Percentiles rank a stretch among this genome's conserved stretches.
Evolutionary conservation across 2,113 vertebrate genomes (phyloP).

Genomic region (Ptyas mucosa): DNA sequence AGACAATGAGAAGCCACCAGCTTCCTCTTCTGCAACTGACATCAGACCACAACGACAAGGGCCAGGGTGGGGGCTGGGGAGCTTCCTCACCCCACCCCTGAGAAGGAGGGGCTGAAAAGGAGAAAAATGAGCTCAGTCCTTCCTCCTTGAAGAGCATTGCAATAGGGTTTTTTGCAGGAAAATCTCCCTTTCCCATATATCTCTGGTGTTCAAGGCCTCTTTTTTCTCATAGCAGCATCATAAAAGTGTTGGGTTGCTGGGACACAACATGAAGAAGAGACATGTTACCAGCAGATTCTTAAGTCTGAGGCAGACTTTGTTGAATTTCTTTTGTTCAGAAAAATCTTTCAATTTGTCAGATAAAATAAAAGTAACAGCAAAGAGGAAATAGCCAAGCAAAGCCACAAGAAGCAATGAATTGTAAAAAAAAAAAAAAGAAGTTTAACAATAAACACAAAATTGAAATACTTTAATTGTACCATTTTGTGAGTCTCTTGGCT

Average conservation of each 20-base stretch:
- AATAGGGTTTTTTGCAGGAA: neutral
- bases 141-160: neutral
- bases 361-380: neutral
- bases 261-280: neutral
- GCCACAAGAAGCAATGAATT: neutral
- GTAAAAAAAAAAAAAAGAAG: neutral
- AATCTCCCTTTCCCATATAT: neutral
- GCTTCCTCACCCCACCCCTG: neutral
- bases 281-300: neutral
- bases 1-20: slow-evolving; percentile 27
- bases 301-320: neutral
- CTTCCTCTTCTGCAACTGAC: slow-evolving; percentile 66
- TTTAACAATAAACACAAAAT: neutral
- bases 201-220: neutral
- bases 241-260: neutral
- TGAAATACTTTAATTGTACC: neutral
- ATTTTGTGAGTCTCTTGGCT: neutral
- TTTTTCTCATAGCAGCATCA: neutral
- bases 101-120: slow-evolving; percentile 5
- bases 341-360: neutral
- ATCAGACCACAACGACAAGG: slow-evolving; percentile 17
- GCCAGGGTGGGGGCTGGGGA: slow-evolving; percentile 37
- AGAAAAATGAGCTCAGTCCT: neutral
- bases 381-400: neutral
- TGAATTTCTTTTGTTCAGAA: neutral